These are phyloP conservation scores for Lethocerus indicus DNA, from an alignment of 1,140 invertebrate genomes.

Conservation along the genomic window DNA sequence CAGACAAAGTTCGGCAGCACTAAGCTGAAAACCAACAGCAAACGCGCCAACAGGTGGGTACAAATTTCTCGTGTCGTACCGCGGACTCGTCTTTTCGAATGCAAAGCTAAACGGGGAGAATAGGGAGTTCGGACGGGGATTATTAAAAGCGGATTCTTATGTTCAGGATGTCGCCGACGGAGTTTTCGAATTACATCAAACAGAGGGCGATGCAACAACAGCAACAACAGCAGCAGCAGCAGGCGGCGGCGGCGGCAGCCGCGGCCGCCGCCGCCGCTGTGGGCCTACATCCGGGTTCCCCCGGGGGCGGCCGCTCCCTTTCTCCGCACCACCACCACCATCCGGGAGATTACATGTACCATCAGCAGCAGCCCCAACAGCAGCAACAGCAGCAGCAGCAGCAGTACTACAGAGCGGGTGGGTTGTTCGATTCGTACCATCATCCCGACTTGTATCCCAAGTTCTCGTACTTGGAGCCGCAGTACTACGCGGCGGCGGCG, in stretches of 20 bases:
- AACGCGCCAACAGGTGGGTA: slow-evolving; percentile 74
- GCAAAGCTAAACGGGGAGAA: no score
- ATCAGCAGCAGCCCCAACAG: no score
- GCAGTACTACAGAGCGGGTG: slow-evolving; percentile 7
- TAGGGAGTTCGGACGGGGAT: no score
- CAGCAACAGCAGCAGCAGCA: no score
- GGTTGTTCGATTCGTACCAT: slow-evolving; percentile 10
- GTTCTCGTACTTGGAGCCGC: slow-evolving; percentile 29
- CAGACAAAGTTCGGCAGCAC: slow-evolving; percentile 98
- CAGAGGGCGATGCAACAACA: slow-evolving; percentile 81
- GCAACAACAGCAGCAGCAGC: no score
- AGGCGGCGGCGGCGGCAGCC: no score
- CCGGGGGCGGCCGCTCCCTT: slow-evolving; percentile 34
- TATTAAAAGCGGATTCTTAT: not conserved
- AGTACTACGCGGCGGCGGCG: slow-evolving; percentile 22
- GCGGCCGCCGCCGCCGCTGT: slow-evolving; percentile 25
- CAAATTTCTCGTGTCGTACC: no score
- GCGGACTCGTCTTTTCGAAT: no score
- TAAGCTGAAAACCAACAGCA: slow-evolving; percentile 90
- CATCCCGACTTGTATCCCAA: slow-evolving; percentile 35
- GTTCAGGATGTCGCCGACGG: slow-evolving; percentile 80
- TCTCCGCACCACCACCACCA: slow-evolving; percentile 33
- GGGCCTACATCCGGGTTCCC: slow-evolving; percentile 17
- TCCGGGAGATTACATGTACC: slow-evolving; percentile 22
- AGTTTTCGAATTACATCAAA: slow-evolving; percentile 93